Percentiles rank a stretch among this genome's conserved stretches.
Evolutionary conservation across 35 echinoderm and acorn worm species (phyloP).

Genomic region (Acanthaster planci): DNA sequence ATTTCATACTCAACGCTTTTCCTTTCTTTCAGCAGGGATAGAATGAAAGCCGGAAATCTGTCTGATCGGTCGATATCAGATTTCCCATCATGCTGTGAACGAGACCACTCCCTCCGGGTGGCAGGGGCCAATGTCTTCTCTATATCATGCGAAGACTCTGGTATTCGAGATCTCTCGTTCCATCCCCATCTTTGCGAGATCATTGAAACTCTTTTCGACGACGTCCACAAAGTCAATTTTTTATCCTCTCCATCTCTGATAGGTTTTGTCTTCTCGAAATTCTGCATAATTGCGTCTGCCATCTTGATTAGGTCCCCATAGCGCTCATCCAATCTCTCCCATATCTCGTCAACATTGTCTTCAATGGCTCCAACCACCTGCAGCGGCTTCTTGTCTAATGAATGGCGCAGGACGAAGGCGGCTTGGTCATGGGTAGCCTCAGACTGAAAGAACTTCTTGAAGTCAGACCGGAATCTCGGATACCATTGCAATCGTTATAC

Average conservation of each 20-base stretch:
- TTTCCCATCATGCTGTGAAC: conserved; percentile 46
- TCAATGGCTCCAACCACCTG: conserved; percentile 35
- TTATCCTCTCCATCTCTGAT: conserved; percentile 42
- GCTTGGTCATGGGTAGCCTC: conserved; percentile 7
- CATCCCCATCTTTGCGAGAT: conserved; percentile 41
- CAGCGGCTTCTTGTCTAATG: not conserved
- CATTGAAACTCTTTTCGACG: conserved; percentile 42
- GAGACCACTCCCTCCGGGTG: conserved; percentile 23
- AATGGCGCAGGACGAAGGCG: conserved; percentile 22
- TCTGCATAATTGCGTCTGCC: conserved; percentile 27
- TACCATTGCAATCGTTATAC: too few species aligned
- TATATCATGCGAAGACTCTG: conserved; percentile 47
- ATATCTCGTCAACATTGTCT: conserved; percentile 28
- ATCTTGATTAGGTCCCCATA: conserved; percentile 52
- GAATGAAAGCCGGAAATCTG: conserved; percentile 38
- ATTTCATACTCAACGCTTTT: conserved; percentile 48
- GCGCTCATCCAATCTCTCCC: conserved; percentile 44
- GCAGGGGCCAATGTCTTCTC: conserved; percentile 37
- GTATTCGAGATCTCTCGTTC: conserved; percentile 52
- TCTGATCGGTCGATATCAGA: conserved; percentile 38
- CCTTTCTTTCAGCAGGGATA: conserved; percentile 29
- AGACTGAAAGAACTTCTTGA: conserved; percentile 46
- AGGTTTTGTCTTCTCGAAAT: conserved; percentile 25
- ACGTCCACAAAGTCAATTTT: conserved; percentile 24
- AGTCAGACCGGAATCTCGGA: conserved; percentile 38